Conservation (phyloP, 1,140 invertebrate genomes). For the Drusus annulatus region DNA sequence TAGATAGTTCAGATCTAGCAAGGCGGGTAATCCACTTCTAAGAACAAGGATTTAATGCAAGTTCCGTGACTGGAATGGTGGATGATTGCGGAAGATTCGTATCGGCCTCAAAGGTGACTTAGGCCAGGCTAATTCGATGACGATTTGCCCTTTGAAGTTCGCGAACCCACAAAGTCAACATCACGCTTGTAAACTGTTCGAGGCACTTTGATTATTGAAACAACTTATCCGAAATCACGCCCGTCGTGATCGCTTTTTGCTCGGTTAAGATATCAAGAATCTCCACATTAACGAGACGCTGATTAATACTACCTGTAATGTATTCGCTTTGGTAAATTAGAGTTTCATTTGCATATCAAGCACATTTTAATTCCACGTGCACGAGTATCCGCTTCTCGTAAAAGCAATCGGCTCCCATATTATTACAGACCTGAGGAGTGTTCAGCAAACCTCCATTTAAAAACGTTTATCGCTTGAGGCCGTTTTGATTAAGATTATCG, state of each 20-base stretch:
- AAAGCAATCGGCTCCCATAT: neutral
- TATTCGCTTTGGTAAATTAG: slow-evolving; percentile 9
- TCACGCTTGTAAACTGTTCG: neutral
- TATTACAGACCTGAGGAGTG: neutral
- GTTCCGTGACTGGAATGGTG: slow-evolving; percentile 28
- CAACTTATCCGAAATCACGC: neutral
- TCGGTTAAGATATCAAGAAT: slow-evolving; percentile 14
- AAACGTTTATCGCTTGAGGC: slow-evolving; percentile 28
- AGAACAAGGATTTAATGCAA: slow-evolving; percentile 28
- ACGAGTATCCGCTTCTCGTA: slow-evolving; percentile 27
- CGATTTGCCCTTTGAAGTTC: slow-evolving; percentile 32
- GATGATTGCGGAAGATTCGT: slow-evolving; percentile 36
- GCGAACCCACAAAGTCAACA: slow-evolving; percentile 10
- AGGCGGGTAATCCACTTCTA: slow-evolving; percentile 26
- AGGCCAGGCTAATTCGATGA: slow-evolving; percentile 7
- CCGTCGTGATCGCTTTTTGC: slow-evolving; percentile 12
- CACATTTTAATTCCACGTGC: neutral
- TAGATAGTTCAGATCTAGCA: neutral
- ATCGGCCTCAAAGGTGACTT: slow-evolving; percentile 15
- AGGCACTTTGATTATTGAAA: slow-evolving; percentile 4
- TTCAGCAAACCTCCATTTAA: neutral
- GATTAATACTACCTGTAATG: slow-evolving; percentile 7
- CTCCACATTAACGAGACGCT: slow-evolving; percentile 2
- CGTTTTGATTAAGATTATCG: slow-evolving; percentile 28
- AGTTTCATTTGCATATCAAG: slow-evolving; percentile 25